Percentiles rank a stretch among this genome's conserved stretches.
Conservation (phyloP, 2,797 vertebrate species). For the Rhynchotus rufescens region DNA sequence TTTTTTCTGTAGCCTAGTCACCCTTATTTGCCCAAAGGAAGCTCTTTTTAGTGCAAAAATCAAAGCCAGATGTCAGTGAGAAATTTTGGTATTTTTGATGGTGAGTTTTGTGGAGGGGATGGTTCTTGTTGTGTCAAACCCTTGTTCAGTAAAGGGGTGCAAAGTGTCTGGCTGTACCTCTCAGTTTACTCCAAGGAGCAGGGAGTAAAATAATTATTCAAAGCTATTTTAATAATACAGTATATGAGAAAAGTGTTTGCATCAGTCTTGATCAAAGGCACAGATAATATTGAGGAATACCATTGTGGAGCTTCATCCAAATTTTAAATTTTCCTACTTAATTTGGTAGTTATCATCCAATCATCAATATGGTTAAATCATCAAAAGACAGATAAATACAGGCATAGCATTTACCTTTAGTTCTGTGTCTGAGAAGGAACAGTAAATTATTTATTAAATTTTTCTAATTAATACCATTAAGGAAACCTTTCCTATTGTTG, state of each 20-base stretch:
- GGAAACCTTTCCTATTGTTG: background rate
- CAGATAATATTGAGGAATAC: background rate
- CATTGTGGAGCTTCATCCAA: background rate
- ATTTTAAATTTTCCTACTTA: background rate
- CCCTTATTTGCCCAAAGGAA: background rate
- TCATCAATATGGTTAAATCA: background rate
- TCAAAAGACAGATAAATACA: background rate
- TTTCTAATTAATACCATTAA: background rate
- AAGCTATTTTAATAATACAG: background rate
- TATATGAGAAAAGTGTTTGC: background rate
- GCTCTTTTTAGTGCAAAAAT: background rate
- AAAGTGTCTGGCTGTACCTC: fast-evolving
- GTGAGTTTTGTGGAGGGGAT: background rate
- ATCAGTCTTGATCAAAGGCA: background rate
- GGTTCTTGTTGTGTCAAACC: background rate
- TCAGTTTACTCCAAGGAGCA: background rate
- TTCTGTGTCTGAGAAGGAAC: background rate
- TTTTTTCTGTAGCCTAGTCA: background rate
- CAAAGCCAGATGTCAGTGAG: background rate
- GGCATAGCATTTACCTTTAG: background rate
- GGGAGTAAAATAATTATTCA: background rate
- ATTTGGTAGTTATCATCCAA: background rate
- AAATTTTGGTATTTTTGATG: background rate
- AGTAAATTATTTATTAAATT: background rate
- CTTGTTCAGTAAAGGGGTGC: background rate